phyloP scores from a whole-genome alignment of 2,888 invertebrate genomes.

The Drosophila incognita region DNA sequence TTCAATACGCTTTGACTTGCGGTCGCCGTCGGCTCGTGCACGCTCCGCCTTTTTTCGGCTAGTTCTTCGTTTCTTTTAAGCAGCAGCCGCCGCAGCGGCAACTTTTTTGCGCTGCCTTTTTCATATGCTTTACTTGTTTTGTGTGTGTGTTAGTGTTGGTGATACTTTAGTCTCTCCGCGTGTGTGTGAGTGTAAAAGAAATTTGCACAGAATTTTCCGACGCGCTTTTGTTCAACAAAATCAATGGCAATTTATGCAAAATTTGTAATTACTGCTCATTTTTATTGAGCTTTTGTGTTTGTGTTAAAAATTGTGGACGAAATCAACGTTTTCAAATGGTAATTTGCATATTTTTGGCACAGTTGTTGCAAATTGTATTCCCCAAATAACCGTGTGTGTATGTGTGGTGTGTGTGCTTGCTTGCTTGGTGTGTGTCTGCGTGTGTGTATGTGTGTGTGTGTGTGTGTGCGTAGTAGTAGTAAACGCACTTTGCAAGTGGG shows the following conservation, averaged over 20 bases:
- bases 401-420: slow-evolving; percentile 20
- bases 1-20: slow-evolving; percentile 81
- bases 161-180: slow-evolving; percentile 26
- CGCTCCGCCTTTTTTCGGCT: slow-evolving; percentile 50
- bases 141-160: slow-evolving; percentile 43
- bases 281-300: slow-evolving; percentile 39
- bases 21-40: slow-evolving; percentile 74
- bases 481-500: slow-evolving; percentile 78
- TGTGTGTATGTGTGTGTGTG: slow-evolving; percentile 44
- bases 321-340: slow-evolving; percentile 69
- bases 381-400: slow-evolving; percentile 8
- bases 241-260: slow-evolving; percentile 65
- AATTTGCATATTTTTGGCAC: slow-evolving; percentile 73
- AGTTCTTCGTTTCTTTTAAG: slow-evolving; percentile 56
- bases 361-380: slow-evolving; percentile 65
- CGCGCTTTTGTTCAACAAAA: slow-evolving; percentile 58
- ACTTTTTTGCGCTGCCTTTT: slow-evolving; percentile 63
- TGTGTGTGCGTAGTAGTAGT: slow-evolving; percentile 78
- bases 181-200: slow-evolving; percentile 65
- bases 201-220: slow-evolving; percentile 76
- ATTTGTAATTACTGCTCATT: slow-evolving; percentile 58
- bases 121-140: slow-evolving; percentile 66
- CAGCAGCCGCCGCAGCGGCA: slow-evolving; percentile 48
- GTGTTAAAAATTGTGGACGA: slow-evolving; percentile 39
- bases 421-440: slow-evolving; percentile 22